A percentile compares a stretch with the other conserved stretches of the same genome.
Evolutionary conservation across 2,888 invertebrate genomes (phyloP).

Genomic region (Dasysyrphus tricinctus): DNA sequence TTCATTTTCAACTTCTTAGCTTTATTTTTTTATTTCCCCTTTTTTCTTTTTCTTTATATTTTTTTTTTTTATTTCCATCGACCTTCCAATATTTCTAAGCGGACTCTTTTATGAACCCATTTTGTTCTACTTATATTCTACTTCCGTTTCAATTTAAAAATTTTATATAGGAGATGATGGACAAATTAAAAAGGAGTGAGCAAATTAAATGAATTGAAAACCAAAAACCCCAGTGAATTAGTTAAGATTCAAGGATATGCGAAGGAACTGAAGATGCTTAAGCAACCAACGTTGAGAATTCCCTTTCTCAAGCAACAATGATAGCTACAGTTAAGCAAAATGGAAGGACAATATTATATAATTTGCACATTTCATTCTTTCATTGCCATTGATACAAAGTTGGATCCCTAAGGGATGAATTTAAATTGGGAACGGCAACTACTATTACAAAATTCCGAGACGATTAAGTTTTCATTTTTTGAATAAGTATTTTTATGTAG

Average conservation of each 20-base stretch:
- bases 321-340: constrained; percentile 4
- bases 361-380: constrained; percentile 24
- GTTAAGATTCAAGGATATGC: constrained; percentile 22
- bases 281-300: not conserved
- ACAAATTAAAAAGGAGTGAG: constrained; percentile 50
- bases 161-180: constrained; percentile 25
- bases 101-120: constrained; percentile 45
- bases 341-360: constrained; percentile 21
- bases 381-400: not conserved
- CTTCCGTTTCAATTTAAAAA: constrained; percentile 44
- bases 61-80: not conserved
- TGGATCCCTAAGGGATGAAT: constrained; percentile 2
- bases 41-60: no score
- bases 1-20: constrained; percentile 4
- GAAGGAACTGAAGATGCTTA: not conserved
- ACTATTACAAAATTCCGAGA: not conserved
- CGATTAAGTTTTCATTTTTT: constrained; percentile 16
- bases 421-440: constrained; percentile 11
- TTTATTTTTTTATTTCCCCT: not conserved
- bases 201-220: constrained; percentile 27
- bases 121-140: constrained; percentile 49
- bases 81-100: constrained; percentile 14
- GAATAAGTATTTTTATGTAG: not conserved
- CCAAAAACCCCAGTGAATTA: constrained; percentile 19
- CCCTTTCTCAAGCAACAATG: not conserved